Evolutionary conservation across 2,797 vertebrate species (phyloP), one percentile per base, ranked within the genome.

Genomic region (Hozukius guyotensis): DNA sequence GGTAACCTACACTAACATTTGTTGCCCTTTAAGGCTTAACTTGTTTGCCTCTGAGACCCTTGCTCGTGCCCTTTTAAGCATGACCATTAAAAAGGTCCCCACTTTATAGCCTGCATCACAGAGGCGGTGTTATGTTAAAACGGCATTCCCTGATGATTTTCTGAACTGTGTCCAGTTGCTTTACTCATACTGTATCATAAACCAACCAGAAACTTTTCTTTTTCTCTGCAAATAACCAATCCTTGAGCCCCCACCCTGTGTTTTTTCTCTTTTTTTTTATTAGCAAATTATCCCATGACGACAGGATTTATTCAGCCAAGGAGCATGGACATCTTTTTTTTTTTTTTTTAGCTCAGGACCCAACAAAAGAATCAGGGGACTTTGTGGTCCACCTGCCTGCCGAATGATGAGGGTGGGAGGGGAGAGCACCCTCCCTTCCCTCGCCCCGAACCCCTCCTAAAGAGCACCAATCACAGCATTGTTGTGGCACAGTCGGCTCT

Each of bases 381-480:
- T 98, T 98, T 98, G 97, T 97, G 97, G 97, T 99, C 97, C 97
- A 99, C 97, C 97, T 99, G 97, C 97, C 96, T 97, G 96, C 96
- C 95, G 95, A 98, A 97, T 98, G 97, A 98, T 97, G 97, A 97
- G 96, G 96, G 96, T 95, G 96, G 96, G 96, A 96, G 96, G 96
- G 96, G 96, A 86, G 65, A 77, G 95, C 92, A 91, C 92, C 95
- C 96, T 95, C 96, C 95, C 94, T 49, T 49, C 22, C 8, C 49
- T 20, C 18, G 42, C 94, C 94, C 93, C 31, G 63, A 64, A 96
- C 95, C 96, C 96, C 96, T 96, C 97, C 97, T 96, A 96, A 97
- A 97, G 97, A 97, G 97, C 97, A 98, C 97, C 98, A 98, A 99
- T 98, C 97, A 98, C 96, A 97, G 97, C 96, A 98, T 98, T 99